Evolutionary conservation across 2,113 vertebrate species (phyloP), one percentile per base, ranked within the genome.

Genomic region (Corythornis vintsioides): DNA sequence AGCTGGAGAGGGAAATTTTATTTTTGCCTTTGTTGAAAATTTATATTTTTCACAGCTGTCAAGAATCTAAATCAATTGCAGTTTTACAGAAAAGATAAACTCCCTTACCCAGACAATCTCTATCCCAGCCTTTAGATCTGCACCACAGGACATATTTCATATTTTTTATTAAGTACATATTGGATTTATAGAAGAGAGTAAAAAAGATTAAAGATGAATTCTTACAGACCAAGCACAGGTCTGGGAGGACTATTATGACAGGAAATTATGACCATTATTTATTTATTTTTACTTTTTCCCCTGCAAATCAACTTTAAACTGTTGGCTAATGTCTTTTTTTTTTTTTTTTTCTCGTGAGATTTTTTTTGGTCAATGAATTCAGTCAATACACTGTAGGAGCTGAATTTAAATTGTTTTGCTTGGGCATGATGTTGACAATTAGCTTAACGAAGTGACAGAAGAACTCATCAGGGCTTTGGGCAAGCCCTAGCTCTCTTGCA

Each of bases 121-220:
- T 94, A 92, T 89, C 90, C 95, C 83, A 95, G 92, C 88, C 87
- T 95, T 95, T 95, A 96, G 96, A 96, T 96, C 94, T 95, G 90
- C 89, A 93, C 95, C 92, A 93, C 81, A 86, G 91, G 86, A 86
- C 95, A 92, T 95, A 95, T 96, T 97, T 96, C 95, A 96, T 97
- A 92, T 72, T 94, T 97, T 93, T 96, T 96, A 97, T 96, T 96
- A 96, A 96, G 93, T 90, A 95, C 89, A 91, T 94, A 97, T 93
- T 96, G 95, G 78, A 96, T 95, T 96, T 97, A 93, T 95, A 92
- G 94, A 92, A 94, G 86, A 88, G 85, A 95, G 93, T 93, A 86
- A 95, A 93, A 93, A 80, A 89, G 91, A 94, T 93, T 96, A 90
- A 91, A 96, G 95, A 95, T 94, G 85, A 94, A 95, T 96, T 94